Evolutionary conservation across 2,113 vertebrate genomes (phyloP).

Genomic region (Ammospiza nelsoni): DNA sequence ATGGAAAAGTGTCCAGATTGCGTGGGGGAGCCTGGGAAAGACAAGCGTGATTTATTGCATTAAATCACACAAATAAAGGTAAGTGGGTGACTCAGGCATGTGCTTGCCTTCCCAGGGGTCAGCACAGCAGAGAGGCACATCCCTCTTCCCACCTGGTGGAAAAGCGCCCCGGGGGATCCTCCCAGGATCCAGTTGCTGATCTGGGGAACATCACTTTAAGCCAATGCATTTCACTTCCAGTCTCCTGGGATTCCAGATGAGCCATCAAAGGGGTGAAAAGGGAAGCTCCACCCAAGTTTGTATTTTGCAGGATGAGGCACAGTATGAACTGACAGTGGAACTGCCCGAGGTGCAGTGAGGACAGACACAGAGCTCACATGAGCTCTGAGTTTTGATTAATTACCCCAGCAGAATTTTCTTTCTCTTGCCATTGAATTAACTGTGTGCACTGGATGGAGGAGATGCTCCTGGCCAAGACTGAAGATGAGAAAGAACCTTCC

Average conservation of each 20-base stretch:
- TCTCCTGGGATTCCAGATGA: constrained; percentile 43
- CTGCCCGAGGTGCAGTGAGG: background rate
- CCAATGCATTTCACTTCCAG: constrained; percentile 21
- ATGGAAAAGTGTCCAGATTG: background rate
- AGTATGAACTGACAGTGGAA: background rate
- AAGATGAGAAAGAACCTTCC: background rate
- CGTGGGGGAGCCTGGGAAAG: background rate
- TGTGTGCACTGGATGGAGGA: background rate
- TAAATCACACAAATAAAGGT: constrained; percentile 53
- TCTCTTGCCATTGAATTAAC: background rate
- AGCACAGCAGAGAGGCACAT: constrained; percentile 10
- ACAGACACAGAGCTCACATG: background rate
- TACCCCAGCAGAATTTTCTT: background rate
- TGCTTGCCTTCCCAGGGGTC: constrained; percentile 66
- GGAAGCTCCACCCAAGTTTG: constrained; percentile 49
- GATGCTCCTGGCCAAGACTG: background rate
- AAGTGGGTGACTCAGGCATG: constrained; percentile 50
- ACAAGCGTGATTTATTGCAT: background rate
- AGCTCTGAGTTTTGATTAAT: background rate
- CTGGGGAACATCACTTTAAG: constrained; percentile 37
- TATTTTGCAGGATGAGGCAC: background rate
- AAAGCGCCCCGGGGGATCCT: constrained; percentile 37
- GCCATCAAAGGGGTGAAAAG: constrained; percentile 61
- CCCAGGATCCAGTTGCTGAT: constrained; percentile 43
- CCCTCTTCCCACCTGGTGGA: constrained; percentile 64